A percentile compares a stretch with the other conserved stretches of the same genome.
Conservation (phyloP, 2,888 invertebrate species). For the Alsophila aescularia region DNA sequence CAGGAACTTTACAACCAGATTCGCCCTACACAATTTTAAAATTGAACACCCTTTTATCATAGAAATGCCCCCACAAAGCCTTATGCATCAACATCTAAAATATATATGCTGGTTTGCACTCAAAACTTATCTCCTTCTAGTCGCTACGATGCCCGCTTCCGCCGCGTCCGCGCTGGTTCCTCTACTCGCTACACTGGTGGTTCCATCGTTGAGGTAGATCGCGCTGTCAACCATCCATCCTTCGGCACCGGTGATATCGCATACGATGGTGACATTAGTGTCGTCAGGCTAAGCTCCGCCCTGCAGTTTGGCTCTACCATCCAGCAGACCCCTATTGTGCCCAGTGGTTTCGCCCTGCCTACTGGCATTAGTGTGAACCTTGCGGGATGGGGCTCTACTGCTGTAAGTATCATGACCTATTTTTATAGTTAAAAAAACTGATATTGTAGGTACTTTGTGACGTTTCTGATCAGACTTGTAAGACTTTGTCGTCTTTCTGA, state of each 20-base stretch:
- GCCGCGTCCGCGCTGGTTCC: conserved; percentile 25
- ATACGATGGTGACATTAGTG: conserved; percentile 13
- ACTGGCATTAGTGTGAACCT: conserved; percentile 48
- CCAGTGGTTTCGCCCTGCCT: conserved; percentile 35
- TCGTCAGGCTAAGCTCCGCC: neutral
- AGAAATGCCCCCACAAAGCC: too few species aligned
- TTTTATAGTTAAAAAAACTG: neutral
- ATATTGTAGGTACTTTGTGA: too few species aligned
- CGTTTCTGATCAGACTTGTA: too few species aligned
- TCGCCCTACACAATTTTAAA: too few species aligned
- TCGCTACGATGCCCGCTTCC: neutral
- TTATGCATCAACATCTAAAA: too few species aligned
- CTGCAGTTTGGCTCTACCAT: conserved; percentile 44
- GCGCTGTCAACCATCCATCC: conserved; percentile 9
- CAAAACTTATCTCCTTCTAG: neutral
- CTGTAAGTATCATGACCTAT: conserved; percentile 41
- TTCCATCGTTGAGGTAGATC: neutral
- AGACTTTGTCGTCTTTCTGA: too few species aligned
- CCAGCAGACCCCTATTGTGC: conserved; percentile 42
- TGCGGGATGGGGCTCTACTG: conserved; percentile 59
- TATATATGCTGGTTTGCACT: too few species aligned
- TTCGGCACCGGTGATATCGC: neutral
- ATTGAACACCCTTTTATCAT: too few species aligned
- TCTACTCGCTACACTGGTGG: conserved; percentile 3
- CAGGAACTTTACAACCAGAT: too few species aligned